Percentiles rank a stretch among this genome's conserved stretches.
phyloP scores from a whole-genome alignment of 2,888 invertebrate genomes.

The Belgica antarctica region DNA sequence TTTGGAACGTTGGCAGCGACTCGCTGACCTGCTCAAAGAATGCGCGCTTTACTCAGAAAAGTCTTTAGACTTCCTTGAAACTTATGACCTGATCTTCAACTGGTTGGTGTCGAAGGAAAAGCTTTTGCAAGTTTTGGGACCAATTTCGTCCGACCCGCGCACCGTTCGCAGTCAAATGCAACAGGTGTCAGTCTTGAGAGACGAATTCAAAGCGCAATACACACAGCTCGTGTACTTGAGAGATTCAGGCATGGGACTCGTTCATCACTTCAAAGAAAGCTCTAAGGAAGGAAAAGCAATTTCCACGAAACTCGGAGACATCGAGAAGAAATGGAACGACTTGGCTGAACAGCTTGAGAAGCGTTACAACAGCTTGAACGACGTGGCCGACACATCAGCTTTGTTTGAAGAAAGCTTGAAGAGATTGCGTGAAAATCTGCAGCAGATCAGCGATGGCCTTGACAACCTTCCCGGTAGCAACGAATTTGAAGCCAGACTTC shows the following conservation, averaged over 20 bases:
- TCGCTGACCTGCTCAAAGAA: slow-evolving; percentile 77
- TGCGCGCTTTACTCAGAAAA: slow-evolving; percentile 64
- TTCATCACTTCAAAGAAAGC: slow-evolving; percentile 60
- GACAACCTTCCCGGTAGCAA: slow-evolving; percentile 77
- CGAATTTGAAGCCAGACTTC: slow-evolving; percentile 81
- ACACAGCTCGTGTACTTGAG: slow-evolving; percentile 83
- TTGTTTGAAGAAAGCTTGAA: slow-evolving; percentile 88
- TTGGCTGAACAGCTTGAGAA: slow-evolving; percentile 77
- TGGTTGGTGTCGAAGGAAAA: slow-evolving; percentile 93
- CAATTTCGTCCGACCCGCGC: slow-evolving; percentile 91
- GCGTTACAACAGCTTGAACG: slow-evolving; percentile 83
- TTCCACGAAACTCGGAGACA: slow-evolving; percentile 67
- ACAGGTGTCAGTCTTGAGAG: slow-evolving; percentile 89
- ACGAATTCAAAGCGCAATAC: slow-evolving; percentile 91
- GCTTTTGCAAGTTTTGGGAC: slow-evolving; percentile 92
- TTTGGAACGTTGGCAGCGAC: slow-evolving; percentile 77
- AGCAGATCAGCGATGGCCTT: slow-evolving; percentile 80
- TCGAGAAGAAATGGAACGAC: slow-evolving; percentile 79
- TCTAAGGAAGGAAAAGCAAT: slow-evolving; percentile 66
- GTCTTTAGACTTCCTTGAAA: slow-evolving; percentile 88
- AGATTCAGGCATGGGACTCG: slow-evolving; percentile 73
- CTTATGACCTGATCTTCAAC: slow-evolving; percentile 74
- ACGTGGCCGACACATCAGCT: slow-evolving; percentile 87
- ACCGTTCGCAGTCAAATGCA: slow-evolving; percentile 96
- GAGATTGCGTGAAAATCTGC: slow-evolving; percentile 80